Percentiles rank a stretch among this genome's conserved stretches.
Evolutionary conservation across 2,113 vertebrate species (phyloP).

Genomic region (Tetrax tetrax): DNA sequence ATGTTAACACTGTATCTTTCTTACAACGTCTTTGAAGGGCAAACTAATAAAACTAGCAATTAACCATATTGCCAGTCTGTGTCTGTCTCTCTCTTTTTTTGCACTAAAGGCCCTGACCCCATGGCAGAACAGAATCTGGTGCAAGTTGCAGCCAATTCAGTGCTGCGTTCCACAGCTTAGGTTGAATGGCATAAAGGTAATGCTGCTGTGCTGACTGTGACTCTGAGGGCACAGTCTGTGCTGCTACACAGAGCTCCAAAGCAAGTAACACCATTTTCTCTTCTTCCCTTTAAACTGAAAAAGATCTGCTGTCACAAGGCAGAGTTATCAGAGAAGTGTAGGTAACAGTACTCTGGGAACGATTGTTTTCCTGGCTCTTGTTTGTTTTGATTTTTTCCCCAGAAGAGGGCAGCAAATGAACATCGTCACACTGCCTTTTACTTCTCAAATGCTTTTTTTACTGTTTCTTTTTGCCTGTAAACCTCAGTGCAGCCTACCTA

Average conservation of each 20-base stretch:
- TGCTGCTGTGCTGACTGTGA: rapidly evolving
- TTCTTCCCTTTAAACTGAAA: background rate
- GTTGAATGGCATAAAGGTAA: rapidly evolving
- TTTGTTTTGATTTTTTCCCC: background rate
- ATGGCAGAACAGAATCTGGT: background rate
- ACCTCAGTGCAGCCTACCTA: background rate
- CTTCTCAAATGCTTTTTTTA: background rate
- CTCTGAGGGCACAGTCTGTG: rapidly evolving
- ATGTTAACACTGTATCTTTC: background rate
- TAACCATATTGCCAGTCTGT: background rate
- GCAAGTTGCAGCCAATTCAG: background rate
- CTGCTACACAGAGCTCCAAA: rapidly evolving
- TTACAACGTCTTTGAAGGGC: background rate
- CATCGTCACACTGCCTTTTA: background rate
- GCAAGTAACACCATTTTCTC: background rate
- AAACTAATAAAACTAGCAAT: background rate
- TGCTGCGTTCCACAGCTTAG: background rate
- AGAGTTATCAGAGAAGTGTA: background rate
- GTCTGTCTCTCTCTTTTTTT: background rate
- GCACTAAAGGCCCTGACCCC: background rate
- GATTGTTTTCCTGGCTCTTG: background rate
- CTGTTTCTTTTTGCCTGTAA: background rate
- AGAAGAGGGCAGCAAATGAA: slow-evolving; percentile 44
- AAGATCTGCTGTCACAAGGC: background rate
- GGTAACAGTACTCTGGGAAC: rapidly evolving